Base-by-base conservation (phyloP, 2,888 invertebrate species). In the Tetramorium bicarinatum region DNA sequence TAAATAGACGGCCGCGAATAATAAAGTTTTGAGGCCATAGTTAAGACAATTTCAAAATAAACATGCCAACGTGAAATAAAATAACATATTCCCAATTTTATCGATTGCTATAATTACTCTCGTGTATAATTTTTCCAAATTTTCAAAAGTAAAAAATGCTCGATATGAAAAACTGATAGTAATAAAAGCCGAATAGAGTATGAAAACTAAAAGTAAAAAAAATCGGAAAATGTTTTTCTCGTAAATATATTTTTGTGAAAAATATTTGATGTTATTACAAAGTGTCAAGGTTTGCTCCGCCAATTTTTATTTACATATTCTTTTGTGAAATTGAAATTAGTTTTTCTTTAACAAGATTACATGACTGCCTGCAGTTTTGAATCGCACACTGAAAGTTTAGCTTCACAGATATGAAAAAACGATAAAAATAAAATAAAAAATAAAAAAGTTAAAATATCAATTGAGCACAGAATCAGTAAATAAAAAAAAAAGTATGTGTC, bases 201-300 rank as follows among this genome's bases (percentile, higher is more conserved):
- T 15, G 21, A 21, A 52, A 38, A 56, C 9, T 38, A 25, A 38
- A 38, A 41, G 3, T 25, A 4, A 7, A 56, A 71, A 38, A 71
- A 21, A 38, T 38, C 11, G 15, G 6, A 62, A 52, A 34, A 59
- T 25, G 25, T 25, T 56, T 54, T 13, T 1, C 13, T 74, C 8
- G 29, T 74, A 61, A 61, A 61, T 74, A 2, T 56, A 1, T 44
- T 0, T 44, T 56, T 41, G 7, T 41, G 18, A 61, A 8, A 62
- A 41, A 74, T 8, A 59, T 61, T 61, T 74, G 25, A 61, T 41
- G n/a, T 74, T 38, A 72, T 72, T 74, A 59, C n/a, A 67, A 41
- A 41, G 25, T 61, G 13, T 61, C 8, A 72, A 56, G 25, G 25
- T 72, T 11, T 25, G 44, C 13, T 41, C n/a, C 18, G 1, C 1